Evolutionary conservation across 92 coral and sea anemone species (phyloP), one percentile per base, ranked within the genome.

Genomic region (Phenganax stokvisi): DNA sequence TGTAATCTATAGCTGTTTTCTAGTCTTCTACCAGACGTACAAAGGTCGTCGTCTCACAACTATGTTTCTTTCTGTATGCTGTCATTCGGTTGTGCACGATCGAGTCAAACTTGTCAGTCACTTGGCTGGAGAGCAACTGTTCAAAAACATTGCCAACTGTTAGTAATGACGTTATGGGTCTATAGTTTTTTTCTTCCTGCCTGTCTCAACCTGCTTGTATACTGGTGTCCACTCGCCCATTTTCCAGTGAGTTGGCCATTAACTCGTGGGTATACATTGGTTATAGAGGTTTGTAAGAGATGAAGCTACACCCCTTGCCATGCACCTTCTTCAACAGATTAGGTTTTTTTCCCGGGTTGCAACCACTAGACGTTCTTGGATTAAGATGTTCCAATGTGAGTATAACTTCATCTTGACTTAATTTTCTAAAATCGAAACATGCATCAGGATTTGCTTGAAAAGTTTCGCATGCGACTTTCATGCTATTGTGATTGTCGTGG

Each of bases 191-290:
- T 63, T 79, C 77, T 15, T 85, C 87, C 8, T 72, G 79, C 57
- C 51, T 31, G 53, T 62, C 82, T 20, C 77, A 20, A 20, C 51
- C 16, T 7, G 59, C 44, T 84, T 65, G 15, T 55, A 84, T 84
- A n/a, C 87, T 56, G 79, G 71, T 55, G 84, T 77, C 87, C 85
- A 85, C 79, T 79, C 87, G 27, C 87, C 85, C 75, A 59, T 85
- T 80, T 85, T 85, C 88, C 85, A 74, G 13, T 54, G 60, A 72
- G 31, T 67, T 7, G 83, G 80, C 77, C 77, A 84, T 15, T 37
- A 10, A 67, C 71, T 55, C 83, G 8, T 6, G 56, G 77, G 59
- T 73, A 86, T 77, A 51, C 86, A 77, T 30, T 82, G 9, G 13
- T 82, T 83, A 57, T 82, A 83, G 59, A 82, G 80, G 17, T 31